These are phyloP conservation scores for Stigmatopora nigra DNA, from an alignment of 2,113 vertebrate species.

Conservation along the genomic window DNA sequence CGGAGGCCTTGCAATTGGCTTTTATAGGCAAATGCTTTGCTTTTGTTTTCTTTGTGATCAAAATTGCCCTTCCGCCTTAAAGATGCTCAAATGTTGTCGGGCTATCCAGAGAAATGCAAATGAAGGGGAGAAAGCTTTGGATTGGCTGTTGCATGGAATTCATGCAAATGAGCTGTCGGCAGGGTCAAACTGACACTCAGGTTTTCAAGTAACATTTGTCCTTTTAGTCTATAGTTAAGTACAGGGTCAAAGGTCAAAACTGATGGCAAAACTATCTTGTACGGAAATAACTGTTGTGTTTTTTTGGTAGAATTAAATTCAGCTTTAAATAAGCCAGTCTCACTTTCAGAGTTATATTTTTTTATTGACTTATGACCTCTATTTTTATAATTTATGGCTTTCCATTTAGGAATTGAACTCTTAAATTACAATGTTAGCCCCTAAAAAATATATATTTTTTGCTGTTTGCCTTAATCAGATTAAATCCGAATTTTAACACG, in stretches of 20 bases:
- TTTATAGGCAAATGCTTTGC: constrained; percentile 29
- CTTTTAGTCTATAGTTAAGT: background rate
- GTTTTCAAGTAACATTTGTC: background rate
- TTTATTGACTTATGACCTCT: too few relatives aligned
- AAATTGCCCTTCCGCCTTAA: constrained; percentile 52
- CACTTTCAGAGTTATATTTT: too few relatives aligned
- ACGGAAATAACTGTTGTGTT: too few relatives aligned
- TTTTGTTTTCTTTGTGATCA: constrained; percentile 48
- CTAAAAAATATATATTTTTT: too few relatives aligned
- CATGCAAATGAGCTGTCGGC: background rate
- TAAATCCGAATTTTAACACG: too few relatives aligned
- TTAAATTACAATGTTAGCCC: too few relatives aligned
- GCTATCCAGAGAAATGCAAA: background rate
- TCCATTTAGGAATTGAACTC: too few relatives aligned
- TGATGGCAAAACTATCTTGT: background rate
- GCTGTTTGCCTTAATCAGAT: too few relatives aligned
- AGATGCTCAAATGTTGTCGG: constrained; percentile 25
- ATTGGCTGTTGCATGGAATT: background rate
- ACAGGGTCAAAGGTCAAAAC: background rate
- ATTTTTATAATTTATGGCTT: too few relatives aligned
- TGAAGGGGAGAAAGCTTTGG: background rate
- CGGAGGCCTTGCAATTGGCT: constrained; percentile 51
- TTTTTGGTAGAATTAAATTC: background rate
- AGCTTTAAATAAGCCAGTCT: too few relatives aligned
- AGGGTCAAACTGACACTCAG: background rate